Base-by-base conservation (phyloP, 1,140 invertebrate species). In the Proales similis region DNA sequence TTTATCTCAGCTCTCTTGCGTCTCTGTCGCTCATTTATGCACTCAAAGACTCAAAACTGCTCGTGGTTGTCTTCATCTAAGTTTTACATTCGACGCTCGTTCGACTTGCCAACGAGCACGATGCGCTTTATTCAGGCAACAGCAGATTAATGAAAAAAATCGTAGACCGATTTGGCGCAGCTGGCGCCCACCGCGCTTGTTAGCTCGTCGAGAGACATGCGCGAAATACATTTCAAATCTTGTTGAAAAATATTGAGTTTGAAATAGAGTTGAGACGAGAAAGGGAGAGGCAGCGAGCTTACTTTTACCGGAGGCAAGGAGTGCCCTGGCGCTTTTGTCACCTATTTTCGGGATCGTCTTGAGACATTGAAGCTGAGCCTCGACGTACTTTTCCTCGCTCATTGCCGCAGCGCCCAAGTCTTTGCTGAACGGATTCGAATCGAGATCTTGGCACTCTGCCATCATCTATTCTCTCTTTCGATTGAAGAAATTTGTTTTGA, bases 351-450 rank as follows among this genome's bases (percentile, higher is more conserved):
- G 51, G 14, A 57, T 57, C 29, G 17, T 57, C 19, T 57, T 57
- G 17, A 57, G 32, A 22, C 51, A 57, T 22, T 57, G 39, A 29
- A 57, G 20, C 39, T 42, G 45, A 12, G 19, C 22, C 45, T 57
- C 36, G 32, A n/a, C 45, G 4, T 5, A 42, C 26, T 42, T 26
- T 26, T 36, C 1, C 4, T 24, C 14, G 20, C 45, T 42, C 17
- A 29, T 57, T 20, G 51, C 45, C 17, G 39, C 45, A 19, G 45
- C 17, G 1, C 17, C 20, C 20, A 57, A 42, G 32, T 57, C 51
- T 57, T 57, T 57, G 17, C 26, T 20, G 45, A 57, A 57, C n/a
- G 51, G 51, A 57, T 57, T 57, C n/a, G 39, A 42, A 20, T 57
- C 51, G 20, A n/a, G n/a, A n/a, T 42, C 32, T 42, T 57, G 51